Evolutionary conservation across 2,113 vertebrate species (phyloP).

Genomic region (Perccottus glenii): DNA sequence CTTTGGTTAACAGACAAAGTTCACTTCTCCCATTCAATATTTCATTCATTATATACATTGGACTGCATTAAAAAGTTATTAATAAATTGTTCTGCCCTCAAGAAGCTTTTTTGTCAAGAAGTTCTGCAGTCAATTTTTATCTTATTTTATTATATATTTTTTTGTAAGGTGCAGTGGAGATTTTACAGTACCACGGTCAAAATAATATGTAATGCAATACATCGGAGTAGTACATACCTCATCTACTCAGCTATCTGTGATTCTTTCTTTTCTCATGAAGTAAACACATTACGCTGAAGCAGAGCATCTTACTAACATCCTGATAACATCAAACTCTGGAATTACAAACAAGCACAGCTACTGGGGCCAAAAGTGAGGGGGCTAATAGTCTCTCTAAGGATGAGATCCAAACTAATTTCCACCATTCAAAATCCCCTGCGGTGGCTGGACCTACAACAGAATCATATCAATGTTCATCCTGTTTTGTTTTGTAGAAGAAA

Average conservation of each 20-base stretch:
- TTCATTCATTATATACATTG: too few species aligned
- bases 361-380: slow-evolving; percentile 26
- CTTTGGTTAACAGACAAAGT: too few species aligned
- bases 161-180: too few species aligned
- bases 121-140: too few species aligned
- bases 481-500: not conserved
- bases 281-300: slow-evolving; percentile 28
- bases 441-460: slow-evolving; percentile 39
- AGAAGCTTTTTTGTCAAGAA: too few species aligned
- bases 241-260: not conserved
- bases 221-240: not conserved
- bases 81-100: too few species aligned
- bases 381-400: slow-evolving; percentile 63
- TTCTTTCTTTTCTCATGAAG: slow-evolving; percentile 16
- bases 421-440: slow-evolving; percentile 36
- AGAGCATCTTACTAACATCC: slow-evolving; percentile 46
- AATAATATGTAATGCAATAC: not conserved
- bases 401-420: slow-evolving; percentile 60
- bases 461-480: slow-evolving; percentile 22
- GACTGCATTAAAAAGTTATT: too few species aligned
- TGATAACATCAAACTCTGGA: slow-evolving; percentile 5
- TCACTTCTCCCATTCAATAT: too few species aligned
- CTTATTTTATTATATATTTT: too few species aligned
- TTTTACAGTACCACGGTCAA: too few species aligned
- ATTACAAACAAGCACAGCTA: slow-evolving; percentile 7